Conservation (phyloP, 2,113 vertebrate genomes). For the Corythaixoides concolor region DNA sequence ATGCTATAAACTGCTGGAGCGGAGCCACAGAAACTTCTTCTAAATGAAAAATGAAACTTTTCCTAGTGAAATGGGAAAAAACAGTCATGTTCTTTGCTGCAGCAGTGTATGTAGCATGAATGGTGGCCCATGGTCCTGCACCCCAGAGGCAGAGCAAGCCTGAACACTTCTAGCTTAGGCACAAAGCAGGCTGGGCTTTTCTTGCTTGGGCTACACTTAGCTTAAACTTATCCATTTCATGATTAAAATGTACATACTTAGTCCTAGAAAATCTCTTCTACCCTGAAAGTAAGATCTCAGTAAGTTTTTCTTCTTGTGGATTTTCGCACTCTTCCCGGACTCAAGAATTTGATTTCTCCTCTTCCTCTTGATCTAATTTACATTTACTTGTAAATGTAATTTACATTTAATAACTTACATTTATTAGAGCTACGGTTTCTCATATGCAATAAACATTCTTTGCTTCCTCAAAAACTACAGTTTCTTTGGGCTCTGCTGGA, state of each 20-base stretch:
- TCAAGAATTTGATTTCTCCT: background rate
- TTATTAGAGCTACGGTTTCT: background rate
- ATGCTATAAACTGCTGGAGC: background rate
- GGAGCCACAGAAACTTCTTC: constrained; percentile 28
- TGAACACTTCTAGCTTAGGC: background rate
- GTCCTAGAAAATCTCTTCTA: background rate
- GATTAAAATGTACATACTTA: background rate
- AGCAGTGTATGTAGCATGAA: background rate
- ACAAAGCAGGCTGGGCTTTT: background rate
- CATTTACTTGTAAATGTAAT: background rate
- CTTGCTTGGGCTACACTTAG: background rate
- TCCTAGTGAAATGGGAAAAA: constrained; percentile 23
- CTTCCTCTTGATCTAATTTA: background rate
- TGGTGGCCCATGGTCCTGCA: background rate
- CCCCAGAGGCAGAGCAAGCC: background rate
- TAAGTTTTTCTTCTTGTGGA: background rate
- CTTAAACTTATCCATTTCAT: background rate
- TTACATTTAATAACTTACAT: background rate
- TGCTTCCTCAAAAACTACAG: background rate
- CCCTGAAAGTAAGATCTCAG: background rate
- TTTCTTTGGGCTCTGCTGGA: background rate
- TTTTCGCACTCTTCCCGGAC: background rate
- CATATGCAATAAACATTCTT: background rate
- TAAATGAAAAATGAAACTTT: constrained; percentile 40
- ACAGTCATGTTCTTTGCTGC: background rate